Percentiles rank a stretch among this genome's conserved stretches.
phyloP scores from a whole-genome alignment of 2,797 vertebrate species.

The Australoheros facetus region DNA sequence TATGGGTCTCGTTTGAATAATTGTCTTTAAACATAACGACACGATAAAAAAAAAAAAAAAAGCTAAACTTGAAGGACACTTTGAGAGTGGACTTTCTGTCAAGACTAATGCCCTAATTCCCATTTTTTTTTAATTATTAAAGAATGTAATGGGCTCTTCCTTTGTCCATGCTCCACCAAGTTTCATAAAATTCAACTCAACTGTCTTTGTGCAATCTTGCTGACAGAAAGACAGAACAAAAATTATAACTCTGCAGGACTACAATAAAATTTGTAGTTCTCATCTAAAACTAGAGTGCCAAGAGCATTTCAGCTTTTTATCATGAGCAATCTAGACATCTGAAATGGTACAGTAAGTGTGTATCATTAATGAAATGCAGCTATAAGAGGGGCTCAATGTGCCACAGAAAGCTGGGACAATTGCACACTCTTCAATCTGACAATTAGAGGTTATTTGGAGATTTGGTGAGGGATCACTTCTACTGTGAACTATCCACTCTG shows the following conservation, averaged over 20 bases:
- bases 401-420: constrained; percentile 30
- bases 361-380: constrained; percentile 23
- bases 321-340: neutral
- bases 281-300: neutral
- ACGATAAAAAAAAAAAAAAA: neutral
- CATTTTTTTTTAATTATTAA: neutral
- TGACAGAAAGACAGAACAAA: neutral
- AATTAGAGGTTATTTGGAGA: constrained; percentile 64
- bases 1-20: neutral
- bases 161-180: neutral
- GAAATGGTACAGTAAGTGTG: neutral
- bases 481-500: constrained; percentile 61
- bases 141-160: neutral
- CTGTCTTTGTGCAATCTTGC: neutral
- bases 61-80: neutral
- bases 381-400: neutral
- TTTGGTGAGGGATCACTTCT: constrained; percentile 49
- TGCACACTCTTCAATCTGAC: constrained; percentile 35
- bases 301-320: neutral
- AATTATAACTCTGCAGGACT: neutral
- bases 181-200: neutral
- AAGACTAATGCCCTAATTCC: neutral
- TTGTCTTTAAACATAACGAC: neutral
- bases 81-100: neutral
- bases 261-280: constrained; percentile 1